Conservation (phyloP, 2,113 vertebrate genomes). For the Oreochromis spilurus region DNA sequence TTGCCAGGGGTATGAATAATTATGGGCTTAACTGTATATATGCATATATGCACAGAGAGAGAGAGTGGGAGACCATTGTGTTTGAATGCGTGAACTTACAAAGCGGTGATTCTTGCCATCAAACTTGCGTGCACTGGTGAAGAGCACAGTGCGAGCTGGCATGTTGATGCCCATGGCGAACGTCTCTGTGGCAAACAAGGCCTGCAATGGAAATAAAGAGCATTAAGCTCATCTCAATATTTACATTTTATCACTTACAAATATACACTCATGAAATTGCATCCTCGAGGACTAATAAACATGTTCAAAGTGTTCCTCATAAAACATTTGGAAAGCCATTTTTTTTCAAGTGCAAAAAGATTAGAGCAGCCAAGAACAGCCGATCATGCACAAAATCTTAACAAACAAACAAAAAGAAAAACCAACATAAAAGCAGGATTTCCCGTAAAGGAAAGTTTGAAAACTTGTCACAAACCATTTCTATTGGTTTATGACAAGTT, state of each 20-base stretch:
- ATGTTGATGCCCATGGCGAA: constrained; percentile 99
- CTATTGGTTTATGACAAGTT: not conserved
- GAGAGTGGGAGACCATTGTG: not conserved
- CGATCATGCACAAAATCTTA: not conserved
- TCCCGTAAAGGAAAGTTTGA: not conserved
- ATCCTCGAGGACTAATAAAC: not conserved
- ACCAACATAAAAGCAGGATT: not conserved
- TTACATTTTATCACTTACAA: not conserved
- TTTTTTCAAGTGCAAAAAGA: not conserved
- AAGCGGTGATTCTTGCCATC: constrained; percentile 96
- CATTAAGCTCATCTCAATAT: not conserved
- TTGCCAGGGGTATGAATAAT: too few species aligned
- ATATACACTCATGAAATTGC: not conserved
- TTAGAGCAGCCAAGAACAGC: not conserved
- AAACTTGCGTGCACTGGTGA: constrained; percentile 94
- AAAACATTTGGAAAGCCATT: not conserved
- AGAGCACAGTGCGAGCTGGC: constrained; percentile 97
- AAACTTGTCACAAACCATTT: not conserved
- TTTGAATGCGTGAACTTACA: constrained; percentile 69
- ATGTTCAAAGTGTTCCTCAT: not conserved
- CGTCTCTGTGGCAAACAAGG: constrained; percentile 96
- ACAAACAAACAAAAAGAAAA: too few species aligned
- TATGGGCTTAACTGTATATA: too few species aligned
- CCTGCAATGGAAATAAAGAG: constrained; percentile 72
- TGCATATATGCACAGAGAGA: too few species aligned